Conservation (phyloP, 2,888 invertebrate genomes). For the Ichneumon xanthorius region DNA sequence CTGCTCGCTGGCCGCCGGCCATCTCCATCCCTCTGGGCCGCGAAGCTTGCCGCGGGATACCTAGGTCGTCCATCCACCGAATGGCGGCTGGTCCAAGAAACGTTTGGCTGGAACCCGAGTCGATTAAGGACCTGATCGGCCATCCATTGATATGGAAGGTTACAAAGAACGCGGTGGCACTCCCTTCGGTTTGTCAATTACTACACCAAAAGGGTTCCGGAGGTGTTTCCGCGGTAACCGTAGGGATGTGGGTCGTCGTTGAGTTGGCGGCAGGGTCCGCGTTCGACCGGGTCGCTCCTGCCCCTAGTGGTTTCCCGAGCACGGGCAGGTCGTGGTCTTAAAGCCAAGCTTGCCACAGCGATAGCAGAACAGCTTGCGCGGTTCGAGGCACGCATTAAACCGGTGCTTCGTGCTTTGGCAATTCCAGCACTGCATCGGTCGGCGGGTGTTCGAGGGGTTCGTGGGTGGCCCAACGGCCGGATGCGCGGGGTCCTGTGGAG, state of each 20-base stretch:
- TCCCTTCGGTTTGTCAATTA: background rate
- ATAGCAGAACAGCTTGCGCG: background rate
- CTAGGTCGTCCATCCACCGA: background rate
- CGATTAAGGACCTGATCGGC: background rate
- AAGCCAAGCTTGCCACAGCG: background rate
- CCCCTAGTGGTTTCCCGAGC: background rate
- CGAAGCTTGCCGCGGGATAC: background rate
- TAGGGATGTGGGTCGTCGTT: too few species aligned
- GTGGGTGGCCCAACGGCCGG: too few species aligned
- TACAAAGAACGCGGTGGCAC: too few species aligned
- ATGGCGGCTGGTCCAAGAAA: constrained; percentile 5
- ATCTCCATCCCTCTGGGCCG: background rate
- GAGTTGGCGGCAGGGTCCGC: background rate
- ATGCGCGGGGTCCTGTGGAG: too few species aligned
- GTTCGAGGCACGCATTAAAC: background rate
- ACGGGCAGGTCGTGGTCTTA: background rate
- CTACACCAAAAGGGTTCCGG: background rate
- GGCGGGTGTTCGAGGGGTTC: too few species aligned
- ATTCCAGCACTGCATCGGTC: too few species aligned
- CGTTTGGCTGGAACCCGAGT: too few species aligned
- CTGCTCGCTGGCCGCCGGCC: constrained; percentile 29
- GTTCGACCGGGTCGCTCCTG: background rate
- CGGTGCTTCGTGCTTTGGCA: background rate
- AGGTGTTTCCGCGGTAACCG: too few species aligned
- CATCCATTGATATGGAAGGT: background rate